Evolutionary conservation across 2,113 vertebrate species (phyloP).

Genomic region (Podocnemis expansa): DNA sequence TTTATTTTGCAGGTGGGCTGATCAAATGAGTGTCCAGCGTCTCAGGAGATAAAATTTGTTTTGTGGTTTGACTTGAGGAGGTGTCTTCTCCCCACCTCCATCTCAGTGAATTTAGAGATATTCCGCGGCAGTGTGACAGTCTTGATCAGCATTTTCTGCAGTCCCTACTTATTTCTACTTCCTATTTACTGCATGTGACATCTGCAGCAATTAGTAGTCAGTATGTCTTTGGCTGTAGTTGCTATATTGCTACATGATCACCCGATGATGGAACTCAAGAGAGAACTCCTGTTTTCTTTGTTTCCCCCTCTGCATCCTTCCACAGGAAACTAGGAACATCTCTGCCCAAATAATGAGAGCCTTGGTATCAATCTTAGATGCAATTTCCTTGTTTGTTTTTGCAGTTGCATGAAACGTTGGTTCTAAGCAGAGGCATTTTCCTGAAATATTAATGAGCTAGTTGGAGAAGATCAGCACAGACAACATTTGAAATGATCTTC

Average conservation of each 20-base stretch:
- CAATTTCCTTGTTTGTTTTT: background rate
- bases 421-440: background rate
- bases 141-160: background rate
- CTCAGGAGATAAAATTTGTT: background rate
- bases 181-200: background rate
- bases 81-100: background rate
- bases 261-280: background rate
- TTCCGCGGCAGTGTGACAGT: background rate
- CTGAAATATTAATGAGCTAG: background rate
- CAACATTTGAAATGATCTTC: accelerated
- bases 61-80: background rate
- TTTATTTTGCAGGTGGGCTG: background rate
- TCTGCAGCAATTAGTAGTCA: background rate
- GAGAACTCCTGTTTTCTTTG: background rate
- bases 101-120: background rate
- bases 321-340: background rate
- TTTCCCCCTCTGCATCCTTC: background rate
- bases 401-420: accelerated
- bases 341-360: background rate
- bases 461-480: background rate
- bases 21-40: background rate
- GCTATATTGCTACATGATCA: background rate
- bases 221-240: background rate
- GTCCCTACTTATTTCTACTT: too few species aligned
- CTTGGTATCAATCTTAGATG: background rate